Evolutionary conservation across 2,113 vertebrate genomes (phyloP).

Genomic region (Mustela nigripes): DNA sequence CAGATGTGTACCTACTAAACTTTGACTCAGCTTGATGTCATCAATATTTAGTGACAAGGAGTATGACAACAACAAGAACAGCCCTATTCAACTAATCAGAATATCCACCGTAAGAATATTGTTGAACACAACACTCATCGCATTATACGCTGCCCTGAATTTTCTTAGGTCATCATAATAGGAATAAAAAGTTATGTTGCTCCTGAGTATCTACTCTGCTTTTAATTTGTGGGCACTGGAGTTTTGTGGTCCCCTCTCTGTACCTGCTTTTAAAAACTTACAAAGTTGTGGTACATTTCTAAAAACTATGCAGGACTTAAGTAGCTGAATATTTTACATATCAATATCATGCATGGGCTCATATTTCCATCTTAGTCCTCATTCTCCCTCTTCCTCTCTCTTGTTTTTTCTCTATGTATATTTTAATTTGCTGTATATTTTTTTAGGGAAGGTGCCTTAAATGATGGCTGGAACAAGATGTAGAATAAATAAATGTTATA

Average conservation of each 20-base stretch:
- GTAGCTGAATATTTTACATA: background rate
- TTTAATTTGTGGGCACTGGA: background rate
- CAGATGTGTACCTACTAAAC: background rate
- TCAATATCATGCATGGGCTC: background rate
- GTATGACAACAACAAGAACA: background rate
- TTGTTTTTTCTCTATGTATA: background rate
- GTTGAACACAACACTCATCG: background rate
- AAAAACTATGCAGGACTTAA: background rate
- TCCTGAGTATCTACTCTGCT: background rate
- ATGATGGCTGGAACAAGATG: background rate
- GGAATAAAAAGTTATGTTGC: background rate
- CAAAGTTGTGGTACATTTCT: background rate
- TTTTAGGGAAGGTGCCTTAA: slow-evolving; percentile 3
- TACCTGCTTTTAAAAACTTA: background rate
- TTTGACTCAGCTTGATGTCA: background rate
- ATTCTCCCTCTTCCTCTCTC: background rate
- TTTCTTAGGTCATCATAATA: background rate
- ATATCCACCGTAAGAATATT: background rate
- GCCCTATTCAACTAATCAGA: background rate
- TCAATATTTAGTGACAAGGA: background rate
- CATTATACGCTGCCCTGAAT: background rate
- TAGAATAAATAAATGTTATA: background rate
- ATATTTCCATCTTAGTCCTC: background rate
- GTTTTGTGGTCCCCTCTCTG: background rate
- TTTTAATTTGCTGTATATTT: background rate